Evolutionary conservation across 2,888 invertebrate species (phyloP).

Genomic region (Drosophila neutralis): DNA sequence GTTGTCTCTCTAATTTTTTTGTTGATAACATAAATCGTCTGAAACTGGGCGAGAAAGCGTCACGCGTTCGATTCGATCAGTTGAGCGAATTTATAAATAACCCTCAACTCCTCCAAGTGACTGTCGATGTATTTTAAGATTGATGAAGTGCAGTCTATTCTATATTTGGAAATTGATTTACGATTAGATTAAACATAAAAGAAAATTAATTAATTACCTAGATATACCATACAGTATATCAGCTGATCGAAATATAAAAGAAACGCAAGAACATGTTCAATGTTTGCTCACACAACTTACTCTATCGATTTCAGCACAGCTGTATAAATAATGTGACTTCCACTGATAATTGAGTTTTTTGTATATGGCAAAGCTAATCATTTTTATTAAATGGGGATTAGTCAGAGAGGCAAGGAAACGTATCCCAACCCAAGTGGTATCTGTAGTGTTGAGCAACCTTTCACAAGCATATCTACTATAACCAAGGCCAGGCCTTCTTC

Average conservation of each 20-base stretch:
- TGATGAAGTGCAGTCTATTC: slow-evolving; percentile 7
- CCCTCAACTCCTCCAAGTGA: slow-evolving; percentile 26
- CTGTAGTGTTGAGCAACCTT: neutral
- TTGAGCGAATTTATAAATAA: slow-evolving; percentile 35
- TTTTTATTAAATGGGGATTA: neutral
- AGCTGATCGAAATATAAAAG: neutral
- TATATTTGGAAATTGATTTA: slow-evolving; percentile 1
- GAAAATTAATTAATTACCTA: neutral
- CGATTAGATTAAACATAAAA: neutral
- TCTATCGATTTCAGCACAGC: slow-evolving; percentile 7
- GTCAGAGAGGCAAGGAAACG: neutral
- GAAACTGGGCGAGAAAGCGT: slow-evolving; percentile 36
- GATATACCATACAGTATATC: neutral
- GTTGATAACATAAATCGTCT: slow-evolving; percentile 52
- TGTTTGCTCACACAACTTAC: neutral
- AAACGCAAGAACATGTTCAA: neutral
- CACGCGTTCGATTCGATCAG: slow-evolving; percentile 62
- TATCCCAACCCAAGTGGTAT: neutral
- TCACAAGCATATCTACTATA: neutral
- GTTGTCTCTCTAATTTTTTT: slow-evolving; percentile 45
- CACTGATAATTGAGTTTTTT: slow-evolving; percentile 16
- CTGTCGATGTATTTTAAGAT: slow-evolving; percentile 10
- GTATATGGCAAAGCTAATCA: slow-evolving; percentile 2
- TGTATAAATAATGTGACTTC: slow-evolving; percentile 2
- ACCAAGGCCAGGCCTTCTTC: neutral